Conservation (phyloP, 2,113 vertebrate species). For the Gallinago undulata region DNA sequence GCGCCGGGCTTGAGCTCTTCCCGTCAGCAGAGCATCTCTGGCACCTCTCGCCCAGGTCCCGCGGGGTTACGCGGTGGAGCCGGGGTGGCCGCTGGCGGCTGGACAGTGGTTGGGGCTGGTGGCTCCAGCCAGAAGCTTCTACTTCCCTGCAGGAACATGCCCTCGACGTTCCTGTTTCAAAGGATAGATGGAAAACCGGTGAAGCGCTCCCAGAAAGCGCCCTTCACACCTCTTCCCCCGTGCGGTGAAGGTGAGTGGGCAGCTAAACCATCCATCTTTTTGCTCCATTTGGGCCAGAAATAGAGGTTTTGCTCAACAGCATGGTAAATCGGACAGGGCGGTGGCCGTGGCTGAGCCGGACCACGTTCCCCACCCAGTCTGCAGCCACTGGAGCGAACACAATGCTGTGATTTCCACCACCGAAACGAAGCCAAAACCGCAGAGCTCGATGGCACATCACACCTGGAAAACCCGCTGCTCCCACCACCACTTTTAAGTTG, state of each 20-base stretch:
- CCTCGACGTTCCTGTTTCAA: not conserved
- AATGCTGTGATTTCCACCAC: not conserved
- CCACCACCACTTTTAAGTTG: not conserved
- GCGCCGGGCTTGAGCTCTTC: not conserved
- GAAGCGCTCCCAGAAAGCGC: not conserved
- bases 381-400: accelerated
- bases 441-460: accelerated
- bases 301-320: accelerated
- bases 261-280: not conserved
- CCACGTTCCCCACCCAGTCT: not conserved
- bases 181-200: not conserved
- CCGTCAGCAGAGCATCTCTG: not conserved
- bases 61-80: not conserved
- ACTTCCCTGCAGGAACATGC: not conserved
- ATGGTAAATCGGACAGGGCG: not conserved
- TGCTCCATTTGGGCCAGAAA: not conserved
- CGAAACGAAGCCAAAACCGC: accelerated
- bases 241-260: not conserved
- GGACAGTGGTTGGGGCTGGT: not conserved
- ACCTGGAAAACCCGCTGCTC: not conserved
- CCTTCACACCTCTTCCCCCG: not conserved
- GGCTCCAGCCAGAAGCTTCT: not conserved
- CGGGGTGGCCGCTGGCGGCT: not conserved
- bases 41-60: not conserved
- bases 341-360: not conserved